phyloP scores from a whole-genome alignment of 1,140 invertebrate species.

The Lasaia peninsularis region DNA sequence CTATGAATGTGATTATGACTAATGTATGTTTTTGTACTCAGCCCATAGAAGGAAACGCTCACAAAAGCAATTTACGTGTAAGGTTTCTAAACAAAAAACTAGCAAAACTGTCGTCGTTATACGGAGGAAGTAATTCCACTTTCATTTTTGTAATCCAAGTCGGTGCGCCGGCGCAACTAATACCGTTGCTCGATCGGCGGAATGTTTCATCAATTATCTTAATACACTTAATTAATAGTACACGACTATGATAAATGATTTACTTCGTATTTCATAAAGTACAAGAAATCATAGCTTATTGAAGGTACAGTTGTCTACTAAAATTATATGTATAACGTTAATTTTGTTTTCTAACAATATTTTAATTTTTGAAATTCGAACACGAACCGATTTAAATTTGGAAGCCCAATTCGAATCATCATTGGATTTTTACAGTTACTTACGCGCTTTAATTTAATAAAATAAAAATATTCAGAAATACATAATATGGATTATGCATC shows the following conservation, averaged over 20 bases:
- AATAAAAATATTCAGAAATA: no score
- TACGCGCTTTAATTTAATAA: no score
- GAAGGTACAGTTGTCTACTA: background rate
- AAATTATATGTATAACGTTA: background rate
- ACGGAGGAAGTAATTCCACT: constrained; percentile 11
- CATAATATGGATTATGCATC: no score
- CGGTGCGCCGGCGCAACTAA: constrained; percentile 8
- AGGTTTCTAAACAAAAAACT: constrained; percentile 12
- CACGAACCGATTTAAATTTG: no score
- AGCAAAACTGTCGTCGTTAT: constrained; percentile 7
- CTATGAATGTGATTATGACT: constrained; percentile 7
- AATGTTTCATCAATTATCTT: constrained; percentile 10
- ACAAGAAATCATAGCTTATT: background rate
- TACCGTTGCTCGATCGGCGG: constrained; percentile 9
- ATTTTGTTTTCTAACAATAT: no score
- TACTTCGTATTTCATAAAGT: background rate
- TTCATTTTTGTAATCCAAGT: constrained; percentile 6
- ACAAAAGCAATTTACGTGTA: constrained; percentile 5
- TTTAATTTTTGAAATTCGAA: no score
- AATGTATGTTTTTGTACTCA: background rate
- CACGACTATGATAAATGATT: constrained; percentile 1
- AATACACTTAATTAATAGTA: constrained; percentile 11
- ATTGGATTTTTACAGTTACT: no score
- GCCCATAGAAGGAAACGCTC: background rate
- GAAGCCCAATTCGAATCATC: no score